phyloP scores from a whole-genome alignment of 2,888 invertebrate genomes.

The Scaptomyza parva region DNA sequence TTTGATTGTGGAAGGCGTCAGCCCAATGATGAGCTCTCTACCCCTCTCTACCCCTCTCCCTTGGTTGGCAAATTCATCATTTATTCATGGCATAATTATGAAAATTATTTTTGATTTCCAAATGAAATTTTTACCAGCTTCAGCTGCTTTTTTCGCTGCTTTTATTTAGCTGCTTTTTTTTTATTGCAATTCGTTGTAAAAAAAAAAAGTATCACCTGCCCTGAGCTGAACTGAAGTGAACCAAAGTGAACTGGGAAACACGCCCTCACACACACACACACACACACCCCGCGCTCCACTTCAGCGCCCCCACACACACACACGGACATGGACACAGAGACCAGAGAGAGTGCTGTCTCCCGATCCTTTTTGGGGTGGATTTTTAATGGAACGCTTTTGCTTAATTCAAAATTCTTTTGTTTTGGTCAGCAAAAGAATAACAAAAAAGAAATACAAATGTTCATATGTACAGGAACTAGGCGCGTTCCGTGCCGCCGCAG shows the following conservation, averaged over 20 bases:
- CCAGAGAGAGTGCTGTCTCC: slow-evolving; percentile 38
- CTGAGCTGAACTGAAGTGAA: slow-evolving; percentile 13
- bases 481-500: slow-evolving; percentile 48
- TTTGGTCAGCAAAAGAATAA: slow-evolving; percentile 44
- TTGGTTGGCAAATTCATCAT: slow-evolving; percentile 54
- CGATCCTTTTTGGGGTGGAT: slow-evolving; percentile 69
- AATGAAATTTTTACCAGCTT: slow-evolving; percentile 14
- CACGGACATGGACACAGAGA: no score
- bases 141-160: slow-evolving; percentile 30
- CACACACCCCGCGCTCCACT: slow-evolving; percentile 61
- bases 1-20: no score
- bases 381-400: slow-evolving; percentile 76
- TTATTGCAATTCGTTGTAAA: slow-evolving; percentile 29
- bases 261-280: slow-evolving; percentile 54
- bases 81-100: slow-evolving; percentile 66
- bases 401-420: slow-evolving; percentile 78
- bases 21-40: slow-evolving; percentile 69
- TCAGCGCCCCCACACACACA: slow-evolving; percentile 66
- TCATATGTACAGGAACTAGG: slow-evolving; percentile 53
- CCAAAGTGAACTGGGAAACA: slow-evolving; percentile 23
- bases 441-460: slow-evolving; percentile 10
- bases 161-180: slow-evolving; percentile 12
- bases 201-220: slow-evolving; percentile 69
- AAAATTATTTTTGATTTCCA: slow-evolving; percentile 66
- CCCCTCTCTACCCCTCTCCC: no score